A percentile compares a stretch with the other conserved stretches of the same genome.
Evolutionary conservation across 2,113 vertebrate genomes (phyloP).

Genomic region (Lanius collurio): DNA sequence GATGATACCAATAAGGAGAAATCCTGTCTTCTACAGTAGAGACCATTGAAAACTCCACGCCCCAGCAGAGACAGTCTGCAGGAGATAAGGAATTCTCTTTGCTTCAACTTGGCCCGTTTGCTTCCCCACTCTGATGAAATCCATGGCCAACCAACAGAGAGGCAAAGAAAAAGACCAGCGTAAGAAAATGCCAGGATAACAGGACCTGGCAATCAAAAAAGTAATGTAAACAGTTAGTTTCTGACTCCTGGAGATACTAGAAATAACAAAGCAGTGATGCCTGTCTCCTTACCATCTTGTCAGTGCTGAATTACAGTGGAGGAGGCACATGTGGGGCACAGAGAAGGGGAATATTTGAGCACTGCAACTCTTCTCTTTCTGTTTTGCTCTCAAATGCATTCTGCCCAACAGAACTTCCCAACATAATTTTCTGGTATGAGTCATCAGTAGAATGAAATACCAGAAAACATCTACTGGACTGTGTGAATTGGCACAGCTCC

Average conservation of each 20-base stretch:
- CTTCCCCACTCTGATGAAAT: neutral
- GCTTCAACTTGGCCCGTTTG: constrained; percentile 1
- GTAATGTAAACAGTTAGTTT: neutral
- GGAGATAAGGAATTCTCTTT: constrained; percentile 23
- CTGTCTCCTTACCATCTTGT: neutral
- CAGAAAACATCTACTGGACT: neutral
- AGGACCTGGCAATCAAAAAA: neutral
- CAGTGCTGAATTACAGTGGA: neutral
- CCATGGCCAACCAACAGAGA: neutral
- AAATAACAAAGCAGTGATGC: neutral
- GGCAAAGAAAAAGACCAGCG: neutral
- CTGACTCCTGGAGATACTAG: neutral
- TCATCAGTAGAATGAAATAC: neutral
- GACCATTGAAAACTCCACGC: neutral
- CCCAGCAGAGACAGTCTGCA: neutral
- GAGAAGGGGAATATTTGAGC: neutral
- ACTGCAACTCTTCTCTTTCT: neutral
- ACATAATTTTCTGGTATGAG: neutral
- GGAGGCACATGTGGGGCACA: neutral
- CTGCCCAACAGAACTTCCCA: neutral
- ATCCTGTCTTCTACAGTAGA: neutral
- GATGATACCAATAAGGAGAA: neutral
- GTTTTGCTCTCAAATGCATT: neutral
- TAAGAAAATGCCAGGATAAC: neutral
- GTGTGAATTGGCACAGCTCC: neutral